Evolutionary conservation across 37 sponge, comb jelly and placozoan species (phyloP), one percentile per base, ranked within the genome.

Genomic region (Chondrosia reniformis): DNA sequence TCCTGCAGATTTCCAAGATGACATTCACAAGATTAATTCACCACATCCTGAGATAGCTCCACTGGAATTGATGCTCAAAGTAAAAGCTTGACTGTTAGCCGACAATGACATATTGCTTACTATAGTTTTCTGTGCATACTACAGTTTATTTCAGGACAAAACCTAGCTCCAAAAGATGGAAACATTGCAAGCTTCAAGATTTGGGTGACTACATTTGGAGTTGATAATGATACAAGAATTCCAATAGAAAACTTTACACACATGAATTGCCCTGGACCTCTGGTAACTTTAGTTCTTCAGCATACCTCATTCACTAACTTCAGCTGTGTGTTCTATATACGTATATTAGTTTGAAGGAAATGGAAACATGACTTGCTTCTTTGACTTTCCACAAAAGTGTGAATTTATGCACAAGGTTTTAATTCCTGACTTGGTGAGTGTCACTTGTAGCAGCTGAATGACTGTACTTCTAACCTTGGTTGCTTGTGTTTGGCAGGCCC

Each of bases 401-500:
- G 9, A 6, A 19, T 19, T 59, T 13, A 59, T 25, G 6, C n/a
- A 13, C n/a, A 30, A 59, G 28, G 28, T 59, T 30, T 7, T 59
- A 7, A 30, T 59, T 6, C 61, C 61, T 19, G 61, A 59, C n/a
- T 59, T 59, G 61, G 61, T 59, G 28, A 59, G 61, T 49, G 10
- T 49, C 15, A 15, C 52, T 19, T 59, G 61, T 59, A 59, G 22
- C n/a, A n/a, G n/a, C n/a, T n/a, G n/a, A n/a, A n/a, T 49, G 52
- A 19, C 10, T 49, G 10, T 49, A 49, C 15, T 49, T 15, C 10
- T 15, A 49, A 49, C 15, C 15, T 49, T 49, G 15, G 22, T 59
- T 59, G 17, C n/a, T 59, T n/a, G n/a, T n/a, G n/a, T n/a, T 2
- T 63, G 59, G 27, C 62, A 88, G 86, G 84, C 86, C 49, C 37